A percentile compares a stretch with the other conserved stretches of the same genome.
These are phyloP conservation scores for Clarias gariepinus DNA, from an alignment of 2,113 vertebrate genomes.

Conservation along the genomic window DNA sequence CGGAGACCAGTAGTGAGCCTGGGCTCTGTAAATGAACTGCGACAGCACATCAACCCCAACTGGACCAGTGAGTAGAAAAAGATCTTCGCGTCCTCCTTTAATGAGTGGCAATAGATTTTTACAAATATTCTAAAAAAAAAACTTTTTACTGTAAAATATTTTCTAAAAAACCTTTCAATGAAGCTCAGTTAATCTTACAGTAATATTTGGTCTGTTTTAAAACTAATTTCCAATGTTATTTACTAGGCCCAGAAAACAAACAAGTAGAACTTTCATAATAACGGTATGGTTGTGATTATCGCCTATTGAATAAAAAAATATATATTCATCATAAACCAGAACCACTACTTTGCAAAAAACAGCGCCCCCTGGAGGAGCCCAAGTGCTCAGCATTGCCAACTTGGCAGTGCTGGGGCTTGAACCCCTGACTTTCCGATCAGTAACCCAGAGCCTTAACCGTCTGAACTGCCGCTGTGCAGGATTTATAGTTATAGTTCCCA, in stretches of 20 bases:
- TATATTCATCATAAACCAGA: not conserved
- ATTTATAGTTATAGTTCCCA: not conserved
- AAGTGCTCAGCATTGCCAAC: too few relatives aligned
- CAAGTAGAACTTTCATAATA: not conserved
- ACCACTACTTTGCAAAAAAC: not conserved
- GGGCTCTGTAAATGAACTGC: conserved; percentile 82
- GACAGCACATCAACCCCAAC: conserved; percentile 91
- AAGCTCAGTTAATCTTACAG: not conserved
- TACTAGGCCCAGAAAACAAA: not conserved
- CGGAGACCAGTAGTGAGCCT: conserved; percentile 89
- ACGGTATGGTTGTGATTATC: not conserved
- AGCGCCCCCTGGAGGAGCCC: too few relatives aligned
- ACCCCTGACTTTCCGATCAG: too few relatives aligned
- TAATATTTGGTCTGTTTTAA: not conserved
- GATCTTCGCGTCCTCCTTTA: not conserved
- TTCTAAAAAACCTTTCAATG: not conserved
- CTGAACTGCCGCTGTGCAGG: too few relatives aligned
- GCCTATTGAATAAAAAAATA: not conserved
- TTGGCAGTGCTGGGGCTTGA: too few relatives aligned
- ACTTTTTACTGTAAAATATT: too few relatives aligned
- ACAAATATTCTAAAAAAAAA: too few relatives aligned
- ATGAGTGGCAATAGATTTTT: not conserved
- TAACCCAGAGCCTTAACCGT: too few relatives aligned
- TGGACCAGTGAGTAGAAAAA: conserved; percentile 77
- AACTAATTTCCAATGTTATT: not conserved